phyloP scores from a whole-genome alignment of 2,888 invertebrate genomes.

The Sialis lutaria region DNA sequence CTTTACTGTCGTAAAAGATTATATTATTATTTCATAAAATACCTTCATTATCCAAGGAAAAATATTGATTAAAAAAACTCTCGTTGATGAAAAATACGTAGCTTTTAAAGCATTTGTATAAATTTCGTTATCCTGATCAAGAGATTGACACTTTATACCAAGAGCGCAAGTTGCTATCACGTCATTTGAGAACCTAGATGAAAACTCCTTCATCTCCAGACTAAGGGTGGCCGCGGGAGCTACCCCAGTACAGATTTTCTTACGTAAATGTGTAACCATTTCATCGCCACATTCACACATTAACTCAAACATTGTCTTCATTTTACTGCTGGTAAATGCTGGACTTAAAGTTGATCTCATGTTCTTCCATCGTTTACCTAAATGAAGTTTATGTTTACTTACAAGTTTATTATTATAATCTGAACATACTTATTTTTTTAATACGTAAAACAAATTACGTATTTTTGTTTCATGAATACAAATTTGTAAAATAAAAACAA shows the following conservation, averaged over 20 bases:
- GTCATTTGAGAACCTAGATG: neutral
- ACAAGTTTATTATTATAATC: neutral
- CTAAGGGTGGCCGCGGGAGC: neutral
- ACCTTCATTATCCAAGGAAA: neutral
- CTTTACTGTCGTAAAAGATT: no score
- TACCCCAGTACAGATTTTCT: neutral
- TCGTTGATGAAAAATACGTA: neutral
- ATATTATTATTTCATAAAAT: no score
- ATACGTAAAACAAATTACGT: neutral
- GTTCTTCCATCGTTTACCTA: neutral
- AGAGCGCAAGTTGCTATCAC: neutral
- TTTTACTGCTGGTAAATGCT: neutral
- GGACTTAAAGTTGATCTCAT: neutral
- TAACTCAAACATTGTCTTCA: neutral
- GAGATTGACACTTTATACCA: neutral
- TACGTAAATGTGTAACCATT: neutral
- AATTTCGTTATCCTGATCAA: neutral
- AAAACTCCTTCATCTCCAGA: neutral
- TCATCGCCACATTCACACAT: neutral
- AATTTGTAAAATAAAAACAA: no score
- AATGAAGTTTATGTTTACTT: neutral
- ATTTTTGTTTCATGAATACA: no score
- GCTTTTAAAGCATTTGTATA: neutral
- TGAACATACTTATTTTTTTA: neutral
- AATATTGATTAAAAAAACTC: neutral